phyloP scores from a whole-genome alignment of 1,140 invertebrate species.

The Anadara kagoshimensis region DNA sequence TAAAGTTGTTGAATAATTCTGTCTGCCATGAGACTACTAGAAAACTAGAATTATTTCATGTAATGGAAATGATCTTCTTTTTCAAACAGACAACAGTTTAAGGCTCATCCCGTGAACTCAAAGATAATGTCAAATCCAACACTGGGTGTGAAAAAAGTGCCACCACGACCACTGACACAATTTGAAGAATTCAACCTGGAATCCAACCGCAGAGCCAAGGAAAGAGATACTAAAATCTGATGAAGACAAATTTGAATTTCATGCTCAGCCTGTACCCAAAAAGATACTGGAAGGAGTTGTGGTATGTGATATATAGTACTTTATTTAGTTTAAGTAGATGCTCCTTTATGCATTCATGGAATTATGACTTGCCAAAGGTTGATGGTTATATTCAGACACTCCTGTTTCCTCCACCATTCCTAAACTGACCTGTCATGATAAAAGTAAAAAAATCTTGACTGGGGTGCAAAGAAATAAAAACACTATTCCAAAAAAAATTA shows the following conservation, averaged over 20 bases:
- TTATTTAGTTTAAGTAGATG: too few relatives aligned
- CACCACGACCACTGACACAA: slow-evolving; percentile 58
- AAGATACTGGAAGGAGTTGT: slow-evolving; percentile 67
- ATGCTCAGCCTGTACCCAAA: slow-evolving; percentile 66
- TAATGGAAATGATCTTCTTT: background rate
- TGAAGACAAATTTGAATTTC: slow-evolving; percentile 65
- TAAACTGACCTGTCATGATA: too few relatives aligned
- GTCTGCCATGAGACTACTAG: too few relatives aligned
- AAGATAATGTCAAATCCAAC: slow-evolving; percentile 60
- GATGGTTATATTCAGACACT: too few relatives aligned
- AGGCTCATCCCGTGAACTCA: slow-evolving; percentile 66
- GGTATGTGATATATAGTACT: slow-evolving; percentile 46
- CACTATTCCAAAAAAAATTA: too few relatives aligned
- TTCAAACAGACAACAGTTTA: slow-evolving; percentile 65
- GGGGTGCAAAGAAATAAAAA: too few relatives aligned
- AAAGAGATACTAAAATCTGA: slow-evolving; percentile 21
- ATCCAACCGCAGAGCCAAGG: slow-evolving; percentile 26
- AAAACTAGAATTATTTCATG: too few relatives aligned
- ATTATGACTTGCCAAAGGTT: too few relatives aligned
- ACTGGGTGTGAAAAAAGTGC: slow-evolving; percentile 56
- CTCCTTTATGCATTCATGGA: too few relatives aligned
- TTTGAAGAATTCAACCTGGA: slow-evolving; percentile 61
- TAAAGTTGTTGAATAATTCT: too few relatives aligned
- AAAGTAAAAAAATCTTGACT: too few relatives aligned
- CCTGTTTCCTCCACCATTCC: too few relatives aligned